Evolutionary conservation across 1,140 invertebrate genomes (phyloP), one percentile per base, ranked within the genome.

Genomic region (Euura saliciscinereae): DNA sequence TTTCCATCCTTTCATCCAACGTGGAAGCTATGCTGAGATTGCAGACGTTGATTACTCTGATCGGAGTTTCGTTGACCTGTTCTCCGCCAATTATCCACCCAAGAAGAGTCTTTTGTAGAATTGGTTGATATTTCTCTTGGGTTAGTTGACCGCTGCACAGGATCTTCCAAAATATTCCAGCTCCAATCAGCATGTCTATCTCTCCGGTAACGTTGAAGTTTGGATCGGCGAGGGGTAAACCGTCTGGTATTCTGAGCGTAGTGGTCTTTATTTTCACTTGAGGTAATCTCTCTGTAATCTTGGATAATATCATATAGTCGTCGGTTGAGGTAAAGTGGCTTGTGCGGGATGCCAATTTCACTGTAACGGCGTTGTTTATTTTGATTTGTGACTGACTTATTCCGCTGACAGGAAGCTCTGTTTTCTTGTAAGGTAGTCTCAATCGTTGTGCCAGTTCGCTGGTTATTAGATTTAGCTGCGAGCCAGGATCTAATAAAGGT

Each of bases 71-170:
- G 4, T 70, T 45, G 72, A 43, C 43, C 13, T 65, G 66, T 65
- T 6, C 42, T 44, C 79, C 78, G n/a, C 75, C 44, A 10, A 84
- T 65, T 43, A 84, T 73, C 82, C 80, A 84, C 7, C 82, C 83
- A 1, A 84, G 72, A 64, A 67, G 44, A 7, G 80, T 80, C 65
- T 82, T 81, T 76, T 84, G 82, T 42, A 83, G 70, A 28, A 75
- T 75, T 7, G 81, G 81, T 69, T 73, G 66, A 73, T 76, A 70
- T 51, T 72, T 72, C 43, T 72, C 76, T 8, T 82, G 70, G 44
- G 45, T 69, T 11, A 82, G 79, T 76, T 79, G 79, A n/a, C 76
- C 77, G 46, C 73, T 66, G 10, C 45, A 75, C 44, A 78, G 59
- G 44, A 78, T 65, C 5, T 77, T 43, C 42, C n/a, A 71, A 71